Evolutionary conservation across 2,888 invertebrate genomes (phyloP), one percentile per base, ranked within the genome.

Genomic region (Hypsopygia costalis): DNA sequence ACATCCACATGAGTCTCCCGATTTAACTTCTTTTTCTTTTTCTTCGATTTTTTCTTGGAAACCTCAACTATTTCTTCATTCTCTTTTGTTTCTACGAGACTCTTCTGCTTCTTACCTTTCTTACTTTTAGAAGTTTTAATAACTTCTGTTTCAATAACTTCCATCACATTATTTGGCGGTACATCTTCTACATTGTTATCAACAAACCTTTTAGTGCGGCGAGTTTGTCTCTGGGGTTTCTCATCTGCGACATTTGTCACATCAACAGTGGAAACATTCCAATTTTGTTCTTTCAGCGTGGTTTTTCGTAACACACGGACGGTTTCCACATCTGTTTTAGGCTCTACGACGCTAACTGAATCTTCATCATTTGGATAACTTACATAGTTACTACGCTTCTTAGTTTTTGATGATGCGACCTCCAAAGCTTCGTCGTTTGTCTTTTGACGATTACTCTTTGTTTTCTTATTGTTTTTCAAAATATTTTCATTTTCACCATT

Each of bases 381-480:
- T 2, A 86, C 85, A 45, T 82, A 85, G 51, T 83, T 73, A 10
- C 58, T 54, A 1, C 72, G 72, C 51, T 77, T 77, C 36, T 73
- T 78, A 21, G 44, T 41, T 51, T 69, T 72, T 6, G 45, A 8
- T 31, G 55, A 10, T 35, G 48, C 45, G 7, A 48, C 46, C 8
- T 55, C 55, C 0, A 49, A 7, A 22, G 56, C 51, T 1, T 69
- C 62, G 9, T 41, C 36, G 41, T 70, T 72, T 21, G 78, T 77
- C 35, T 76, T 78, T 1, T 51, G 31, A 36, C 62, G 72, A 40
- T 64, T 74, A 44, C 60, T 72, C 20, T 77, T 67, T 9, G 73
- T 69, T 54, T 79, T 82, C 36, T 69, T 68, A 36, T 73, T 76
- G 43, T 54, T 69, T 45, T 61, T 73, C 1, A 42, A 28, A 11